A percentile compares a stretch with the other conserved stretches of the same genome.
These are phyloP conservation scores for Muntiacus reevesi DNA, from an alignment of 2,113 vertebrate species.

Conservation along the genomic window DNA sequence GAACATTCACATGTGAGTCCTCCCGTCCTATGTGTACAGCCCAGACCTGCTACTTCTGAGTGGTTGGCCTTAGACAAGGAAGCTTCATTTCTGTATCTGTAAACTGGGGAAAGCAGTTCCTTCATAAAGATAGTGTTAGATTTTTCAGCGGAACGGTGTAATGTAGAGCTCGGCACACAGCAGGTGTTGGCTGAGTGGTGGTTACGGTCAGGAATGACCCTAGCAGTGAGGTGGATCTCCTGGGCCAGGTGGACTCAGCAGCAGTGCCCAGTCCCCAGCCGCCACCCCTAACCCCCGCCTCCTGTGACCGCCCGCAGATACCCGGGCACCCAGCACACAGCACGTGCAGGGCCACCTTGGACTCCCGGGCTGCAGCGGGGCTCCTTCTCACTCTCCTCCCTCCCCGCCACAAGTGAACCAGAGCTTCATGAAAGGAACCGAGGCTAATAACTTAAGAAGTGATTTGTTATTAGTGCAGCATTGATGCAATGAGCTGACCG, in stretches of 20 bases:
- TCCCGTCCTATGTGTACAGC: neutral
- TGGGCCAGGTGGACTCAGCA: neutral
- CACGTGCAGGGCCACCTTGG: fast-evolving
- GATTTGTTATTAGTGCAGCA: constrained; percentile 59
- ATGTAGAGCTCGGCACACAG: fast-evolving
- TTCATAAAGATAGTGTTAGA: neutral
- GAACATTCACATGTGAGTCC: neutral
- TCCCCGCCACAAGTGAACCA: neutral
- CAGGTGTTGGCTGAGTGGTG: neutral
- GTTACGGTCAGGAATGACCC: neutral
- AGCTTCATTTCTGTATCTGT: neutral
- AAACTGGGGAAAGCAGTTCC: neutral
- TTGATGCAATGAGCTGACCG: constrained; percentile 47
- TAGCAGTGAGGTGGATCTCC: neutral
- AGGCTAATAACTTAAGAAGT: neutral
- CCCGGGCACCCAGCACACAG: fast-evolving
- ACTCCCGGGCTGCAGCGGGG: neutral
- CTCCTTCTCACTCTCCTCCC: neutral
- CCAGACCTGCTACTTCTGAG: neutral
- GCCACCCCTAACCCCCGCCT: fast-evolving
- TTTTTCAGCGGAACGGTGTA: neutral
- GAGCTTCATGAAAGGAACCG: neutral
- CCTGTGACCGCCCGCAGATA: neutral
- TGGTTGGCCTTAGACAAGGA: neutral
- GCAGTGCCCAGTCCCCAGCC: fast-evolving